Base-by-base conservation (phyloP, 1,140 invertebrate genomes). In the Trinorchestia longiramus region DNA sequence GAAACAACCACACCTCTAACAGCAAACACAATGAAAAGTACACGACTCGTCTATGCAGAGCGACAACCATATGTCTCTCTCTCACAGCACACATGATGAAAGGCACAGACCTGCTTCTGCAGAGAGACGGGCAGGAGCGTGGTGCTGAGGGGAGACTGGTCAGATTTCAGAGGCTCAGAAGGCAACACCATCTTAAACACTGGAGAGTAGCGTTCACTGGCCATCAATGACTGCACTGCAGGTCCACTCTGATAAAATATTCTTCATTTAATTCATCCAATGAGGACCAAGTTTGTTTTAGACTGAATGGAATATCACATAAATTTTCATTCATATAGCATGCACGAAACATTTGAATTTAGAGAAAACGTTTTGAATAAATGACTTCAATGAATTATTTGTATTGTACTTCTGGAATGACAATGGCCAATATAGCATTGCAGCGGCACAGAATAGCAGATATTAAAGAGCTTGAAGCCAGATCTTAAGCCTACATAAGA, bases 121-220 rank as follows among this genome's bases (percentile, higher is more conserved):
- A 94, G 92, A 3, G 40, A 44, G 6, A 94, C 43, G 47, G 92
- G 92, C 92, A 94, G 40, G 41, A 45, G 92, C 40, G 92, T 94
- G 92, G 92, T 94, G 92, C 92, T 94, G 43, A 94, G 92, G 40
- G 92, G 0, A n/a, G 92, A 44, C 92, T 45, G 41, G 92, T 47
- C 41, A 90, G 88, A 0, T 28, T 90, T 90, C 6, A 43, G 8
- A 17, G 44, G 92, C 43, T 94, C 43, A 47, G 92, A 19, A 44
- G 92, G 92, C 43, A 94, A 44, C 92, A 94, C 43, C 44, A 94
- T 11, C 17, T 36, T 43, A 44, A 94, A 94, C 92, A 94, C 43
- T 11, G 43, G 43, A 28, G 92, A 94, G 43, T 94, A 94, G 40
- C 44, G 43, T 17, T 94, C 92, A 36, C 44, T 44, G 19, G 92